Evolutionary conservation across 2,797 vertebrate species (phyloP).

Genomic region (Mastacembelus armatus): DNA sequence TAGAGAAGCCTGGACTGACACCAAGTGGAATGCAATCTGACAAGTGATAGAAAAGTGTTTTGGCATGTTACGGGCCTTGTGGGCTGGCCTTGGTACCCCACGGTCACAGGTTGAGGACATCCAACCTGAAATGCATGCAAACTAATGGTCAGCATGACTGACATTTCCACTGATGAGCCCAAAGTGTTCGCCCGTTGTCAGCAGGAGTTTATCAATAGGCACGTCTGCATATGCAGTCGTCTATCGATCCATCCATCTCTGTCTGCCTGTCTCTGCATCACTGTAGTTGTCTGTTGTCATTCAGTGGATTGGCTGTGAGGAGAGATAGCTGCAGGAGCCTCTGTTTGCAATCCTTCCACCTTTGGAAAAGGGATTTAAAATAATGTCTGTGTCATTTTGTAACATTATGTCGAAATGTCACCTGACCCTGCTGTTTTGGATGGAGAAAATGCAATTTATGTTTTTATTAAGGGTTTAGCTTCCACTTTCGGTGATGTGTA

Average conservation of each 20-base stretch:
- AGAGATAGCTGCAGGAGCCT: slow-evolving; percentile 64
- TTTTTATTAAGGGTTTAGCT: slow-evolving; percentile 9
- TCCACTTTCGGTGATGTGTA: slow-evolving; percentile 20
- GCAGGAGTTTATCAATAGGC: slow-evolving; percentile 86
- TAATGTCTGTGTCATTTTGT: slow-evolving; percentile 40
- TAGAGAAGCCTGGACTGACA: slow-evolving; percentile 72
- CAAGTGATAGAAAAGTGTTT: slow-evolving; percentile 82
- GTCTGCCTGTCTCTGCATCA: slow-evolving; percentile 76
- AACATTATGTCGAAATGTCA: slow-evolving; percentile 47
- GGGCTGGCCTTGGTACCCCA: slow-evolving; percentile 73
- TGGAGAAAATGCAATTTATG: slow-evolving; percentile 3
- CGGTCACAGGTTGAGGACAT: slow-evolving; percentile 83
- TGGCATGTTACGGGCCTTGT: slow-evolving; percentile 78
- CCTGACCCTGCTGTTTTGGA: slow-evolving; percentile 38
- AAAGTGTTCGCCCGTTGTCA: slow-evolving; percentile 84
- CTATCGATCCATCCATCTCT: slow-evolving; percentile 83
- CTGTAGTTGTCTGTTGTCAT: slow-evolving; percentile 78
- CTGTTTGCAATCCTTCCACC: slow-evolving; percentile 68
- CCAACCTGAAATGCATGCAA: slow-evolving; percentile 84
- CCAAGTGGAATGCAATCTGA: slow-evolving; percentile 72
- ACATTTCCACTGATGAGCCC: slow-evolving; percentile 82
- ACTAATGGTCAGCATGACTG: slow-evolving; percentile 83
- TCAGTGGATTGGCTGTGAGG: slow-evolving; percentile 65
- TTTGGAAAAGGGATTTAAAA: slow-evolving; percentile 51
- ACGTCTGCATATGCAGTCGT: slow-evolving; percentile 80